Base-by-base conservation (phyloP, 2,888 invertebrate species). In the Eristalis arbustorum region DNA sequence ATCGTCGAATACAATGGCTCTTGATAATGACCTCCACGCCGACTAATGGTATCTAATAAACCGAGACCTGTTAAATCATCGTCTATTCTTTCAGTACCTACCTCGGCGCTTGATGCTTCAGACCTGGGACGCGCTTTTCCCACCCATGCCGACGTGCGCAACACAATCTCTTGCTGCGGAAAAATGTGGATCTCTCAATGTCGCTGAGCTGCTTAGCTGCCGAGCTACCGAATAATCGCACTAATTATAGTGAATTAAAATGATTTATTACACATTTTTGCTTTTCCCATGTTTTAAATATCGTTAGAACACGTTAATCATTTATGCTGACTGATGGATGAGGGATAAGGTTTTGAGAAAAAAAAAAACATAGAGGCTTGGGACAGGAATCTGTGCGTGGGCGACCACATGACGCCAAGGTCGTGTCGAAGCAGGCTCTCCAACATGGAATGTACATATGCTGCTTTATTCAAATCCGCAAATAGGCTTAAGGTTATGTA, bases 11-110 rank as follows among this genome's bases (percentile, higher is more conserved):
- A 42, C 34, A 23, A 34, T 31, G 34, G 18, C 28, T 25, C 31
- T 49, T 49, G 62, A 22, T 37, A 57, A 63, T 69, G 77, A 77
- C 63, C 77, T 69, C 56, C 34, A 23, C 1, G 13, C 42, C 62
- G 62, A 34, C 56, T 69, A 63, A 69, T 37, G 34, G 18, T 34
- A 63, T 63, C 37, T 56, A 68, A 77, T 40, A 62, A 56, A 69
- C 63, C 22, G 14, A 62, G 37, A 63, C 63, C 77, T 40, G 63
- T 77, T 77, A 77, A 77, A 56, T n/a, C 31, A 10, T 11, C 22
- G 4, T 0, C 23, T 13, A 40, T 37, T 56, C 28, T 62, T 37
- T 18, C n/a, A 56, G 22, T 8, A 11, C 2, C 22, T 18, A n/a
- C n/a, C 31, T 31, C 6, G 6, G 49, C 6, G 49, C 49, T 49